A percentile compares a stretch with the other conserved stretches of the same genome.
Evolutionary conservation across 2,888 invertebrate species (phyloP).

Genomic region (Spilarctia lutea): DNA sequence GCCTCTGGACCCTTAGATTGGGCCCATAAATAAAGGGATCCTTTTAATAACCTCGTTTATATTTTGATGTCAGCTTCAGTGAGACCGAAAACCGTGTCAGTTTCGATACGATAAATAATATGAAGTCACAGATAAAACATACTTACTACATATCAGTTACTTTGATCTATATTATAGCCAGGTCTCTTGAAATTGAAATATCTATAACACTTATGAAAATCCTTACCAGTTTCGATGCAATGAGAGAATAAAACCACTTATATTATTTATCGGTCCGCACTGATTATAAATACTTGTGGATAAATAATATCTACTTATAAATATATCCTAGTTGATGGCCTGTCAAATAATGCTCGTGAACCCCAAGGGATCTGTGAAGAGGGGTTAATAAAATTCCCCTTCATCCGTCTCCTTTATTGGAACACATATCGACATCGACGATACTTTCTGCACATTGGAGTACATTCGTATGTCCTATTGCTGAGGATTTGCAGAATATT

Average conservation of each 20-base stretch:
- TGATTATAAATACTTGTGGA: background rate
- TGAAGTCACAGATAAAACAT: no score
- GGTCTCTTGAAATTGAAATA: no score
- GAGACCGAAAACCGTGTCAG: no score
- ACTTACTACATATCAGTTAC: no score
- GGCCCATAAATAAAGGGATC: no score
- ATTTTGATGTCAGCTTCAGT: no score
- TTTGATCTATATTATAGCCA: no score
- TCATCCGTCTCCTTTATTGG: slow-evolving; percentile 25
- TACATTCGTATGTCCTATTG: background rate
- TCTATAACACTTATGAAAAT: background rate
- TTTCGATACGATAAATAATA: no score
- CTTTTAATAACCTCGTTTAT: no score
- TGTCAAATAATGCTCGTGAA: slow-evolving; percentile 8
- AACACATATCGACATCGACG: slow-evolving; percentile 26
- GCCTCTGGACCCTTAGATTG: no score
- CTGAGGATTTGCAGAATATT: background rate
- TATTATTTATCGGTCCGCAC: background rate
- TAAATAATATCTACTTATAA: background rate
- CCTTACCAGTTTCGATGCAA: background rate
- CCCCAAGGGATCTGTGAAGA: background rate
- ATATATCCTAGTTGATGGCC: background rate
- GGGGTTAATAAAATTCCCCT: slow-evolving; percentile 39
- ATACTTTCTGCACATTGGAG: background rate
- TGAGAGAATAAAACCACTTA: background rate